phyloP scores from a whole-genome alignment of 1,140 invertebrate genomes.

The Melitaea cinxia region DNA sequence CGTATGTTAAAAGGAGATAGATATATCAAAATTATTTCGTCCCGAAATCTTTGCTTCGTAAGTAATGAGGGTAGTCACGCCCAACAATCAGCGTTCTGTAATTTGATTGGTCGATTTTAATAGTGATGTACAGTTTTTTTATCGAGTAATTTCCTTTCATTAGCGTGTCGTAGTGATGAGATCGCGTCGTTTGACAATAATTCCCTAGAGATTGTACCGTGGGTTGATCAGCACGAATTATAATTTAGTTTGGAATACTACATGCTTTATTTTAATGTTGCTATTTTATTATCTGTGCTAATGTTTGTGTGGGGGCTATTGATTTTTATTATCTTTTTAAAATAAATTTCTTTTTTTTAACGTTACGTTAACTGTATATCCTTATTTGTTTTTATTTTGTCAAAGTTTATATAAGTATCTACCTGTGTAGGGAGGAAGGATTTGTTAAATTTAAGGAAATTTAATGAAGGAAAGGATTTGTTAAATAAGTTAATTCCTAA shows the following conservation, averaged over 20 bases:
- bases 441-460: too few species aligned
- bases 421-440: too few species aligned
- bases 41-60: slow-evolving; percentile 38
- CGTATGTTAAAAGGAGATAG: slow-evolving; percentile 46
- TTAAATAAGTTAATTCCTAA: too few species aligned
- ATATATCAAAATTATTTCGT: slow-evolving; percentile 35
- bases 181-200: slow-evolving; percentile 10
- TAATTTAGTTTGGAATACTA: slow-evolving; percentile 15
- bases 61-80: slow-evolving; percentile 71
- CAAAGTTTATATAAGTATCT: too few species aligned
- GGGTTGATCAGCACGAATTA: slow-evolving; percentile 5
- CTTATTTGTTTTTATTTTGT: too few species aligned
- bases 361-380: too few species aligned
- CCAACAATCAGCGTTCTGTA: slow-evolving; percentile 61
- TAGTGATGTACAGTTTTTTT: slow-evolving; percentile 59
- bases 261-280: not conserved
- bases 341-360: too few species aligned
- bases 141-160: slow-evolving; percentile 61
- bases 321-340: too few species aligned
- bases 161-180: slow-evolving; percentile 42
- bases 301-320: too few species aligned
- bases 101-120: slow-evolving; percentile 65
- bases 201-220: slow-evolving; percentile 12
- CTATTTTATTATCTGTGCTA: too few species aligned
- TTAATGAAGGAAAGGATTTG: too few species aligned